phyloP scores from a whole-genome alignment of 53 echinoderm and acorn worm genomes.

The Henricia sp. region DNA sequence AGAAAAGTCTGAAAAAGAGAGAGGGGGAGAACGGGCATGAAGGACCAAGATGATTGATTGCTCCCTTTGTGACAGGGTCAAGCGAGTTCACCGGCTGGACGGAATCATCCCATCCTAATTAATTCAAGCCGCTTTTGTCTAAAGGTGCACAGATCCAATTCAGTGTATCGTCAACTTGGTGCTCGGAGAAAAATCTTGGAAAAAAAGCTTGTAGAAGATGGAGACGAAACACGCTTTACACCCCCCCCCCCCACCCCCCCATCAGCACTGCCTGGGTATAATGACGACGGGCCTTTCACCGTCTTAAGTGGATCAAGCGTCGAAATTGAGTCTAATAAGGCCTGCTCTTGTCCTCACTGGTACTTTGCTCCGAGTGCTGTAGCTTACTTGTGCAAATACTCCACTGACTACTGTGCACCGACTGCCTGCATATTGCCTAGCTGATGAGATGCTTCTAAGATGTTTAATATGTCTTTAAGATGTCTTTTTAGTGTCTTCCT shows the following conservation, averaged over 20 bases:
- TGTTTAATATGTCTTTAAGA: too few relatives aligned
- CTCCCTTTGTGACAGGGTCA: conserved; percentile 45
- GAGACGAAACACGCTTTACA: too few relatives aligned
- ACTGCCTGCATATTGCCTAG: too few relatives aligned
- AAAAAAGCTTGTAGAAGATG: too few relatives aligned
- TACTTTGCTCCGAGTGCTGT: conserved; percentile 2
- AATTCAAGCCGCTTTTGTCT: conserved; percentile 53
- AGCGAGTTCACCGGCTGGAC: conserved; percentile 37
- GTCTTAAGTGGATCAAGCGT: conserved; percentile 47
- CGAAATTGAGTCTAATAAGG: conserved; percentile 47
- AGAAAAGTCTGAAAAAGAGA: neutral
- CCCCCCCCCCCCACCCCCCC: neutral
- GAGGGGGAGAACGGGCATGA: neutral
- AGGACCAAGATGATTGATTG: conserved; percentile 47
- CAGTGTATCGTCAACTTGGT: conserved; percentile 7
- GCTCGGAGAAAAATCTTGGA: neutral
- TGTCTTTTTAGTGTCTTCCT: too few relatives aligned
- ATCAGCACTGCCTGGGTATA: conserved; percentile 5
- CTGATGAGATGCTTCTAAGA: too few relatives aligned
- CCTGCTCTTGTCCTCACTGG: conserved; percentile 13
- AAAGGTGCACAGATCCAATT: conserved; percentile 30
- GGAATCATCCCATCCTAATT: conserved; percentile 23
- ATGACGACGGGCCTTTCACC: conserved; percentile 36
- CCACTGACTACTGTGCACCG: neutral
- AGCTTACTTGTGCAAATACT: conserved; percentile 21